phyloP scores from a whole-genome alignment of 2,888 invertebrate genomes.

The Ochropleura plecta region DNA sequence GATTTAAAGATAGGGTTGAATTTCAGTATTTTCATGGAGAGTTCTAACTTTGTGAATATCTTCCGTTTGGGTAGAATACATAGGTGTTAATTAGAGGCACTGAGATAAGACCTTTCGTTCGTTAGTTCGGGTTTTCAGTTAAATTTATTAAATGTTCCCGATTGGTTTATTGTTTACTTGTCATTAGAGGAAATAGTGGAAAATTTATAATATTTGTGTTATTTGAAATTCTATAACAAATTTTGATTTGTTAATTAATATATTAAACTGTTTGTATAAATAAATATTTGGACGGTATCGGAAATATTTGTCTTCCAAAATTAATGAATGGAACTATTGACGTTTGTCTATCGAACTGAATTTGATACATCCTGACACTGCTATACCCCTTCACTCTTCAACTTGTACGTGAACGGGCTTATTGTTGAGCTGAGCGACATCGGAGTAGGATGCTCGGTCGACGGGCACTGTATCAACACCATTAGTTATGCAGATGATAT shows the following conservation, averaged over 20 bases:
- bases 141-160: slow-evolving; percentile 63
- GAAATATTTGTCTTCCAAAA: slow-evolving; percentile 34
- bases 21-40: slow-evolving; percentile 12
- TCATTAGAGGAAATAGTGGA: slow-evolving; percentile 43
- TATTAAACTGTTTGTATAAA: not conserved
- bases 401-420: no score
- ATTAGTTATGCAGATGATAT: no score
- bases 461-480: no score
- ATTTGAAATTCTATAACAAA: slow-evolving; percentile 15
- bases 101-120: slow-evolving; percentile 70
- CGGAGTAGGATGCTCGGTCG: no score
- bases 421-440: no score
- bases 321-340: not conserved
- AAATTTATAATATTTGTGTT: slow-evolving; percentile 32
- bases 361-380: not conserved
- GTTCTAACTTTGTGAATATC: slow-evolving; percentile 48
- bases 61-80: slow-evolving; percentile 63
- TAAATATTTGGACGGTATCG: slow-evolving; percentile 17
- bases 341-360: not conserved
- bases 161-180: slow-evolving; percentile 63
- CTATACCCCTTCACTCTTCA: not conserved
- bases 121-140: slow-evolving; percentile 68
- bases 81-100: slow-evolving; percentile 73
- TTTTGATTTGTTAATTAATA: slow-evolving; percentile 15
- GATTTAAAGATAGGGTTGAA: slow-evolving; percentile 21